These are phyloP conservation scores for Venusia cambrica DNA, from an alignment of 2,888 invertebrate species.

Conservation along the genomic window DNA sequence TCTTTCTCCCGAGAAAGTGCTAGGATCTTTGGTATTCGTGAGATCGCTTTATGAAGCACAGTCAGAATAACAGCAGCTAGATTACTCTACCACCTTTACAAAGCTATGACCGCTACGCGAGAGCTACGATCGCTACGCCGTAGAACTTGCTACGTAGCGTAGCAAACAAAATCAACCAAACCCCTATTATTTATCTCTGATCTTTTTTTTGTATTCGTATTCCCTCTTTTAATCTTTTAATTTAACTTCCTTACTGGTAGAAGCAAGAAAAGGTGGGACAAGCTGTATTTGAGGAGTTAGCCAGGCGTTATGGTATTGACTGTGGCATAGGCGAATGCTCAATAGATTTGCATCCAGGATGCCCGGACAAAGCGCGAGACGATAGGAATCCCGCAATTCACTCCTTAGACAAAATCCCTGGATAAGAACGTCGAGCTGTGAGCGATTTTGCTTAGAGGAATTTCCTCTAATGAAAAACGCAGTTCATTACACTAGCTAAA, in stretches of 20 bases:
- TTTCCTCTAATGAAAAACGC: conserved; percentile 34
- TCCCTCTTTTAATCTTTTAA: no score
- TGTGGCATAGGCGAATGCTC: conserved; percentile 34
- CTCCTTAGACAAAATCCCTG: conserved; percentile 51
- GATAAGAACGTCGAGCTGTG: conserved; percentile 51
- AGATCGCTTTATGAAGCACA: conserved; percentile 50
- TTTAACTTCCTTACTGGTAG: no score
- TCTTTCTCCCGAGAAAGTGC: conserved; percentile 41
- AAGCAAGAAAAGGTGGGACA: no score
- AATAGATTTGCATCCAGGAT: conserved; percentile 66
- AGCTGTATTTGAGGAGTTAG: no score
- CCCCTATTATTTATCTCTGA: no score
- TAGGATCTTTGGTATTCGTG: conserved; percentile 47
- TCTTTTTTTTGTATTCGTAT: no score
- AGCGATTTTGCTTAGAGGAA: conserved; percentile 42
- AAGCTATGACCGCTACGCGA: no score
- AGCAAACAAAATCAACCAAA: no score
- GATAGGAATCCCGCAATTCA: conserved; percentile 58
- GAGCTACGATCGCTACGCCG: no score
- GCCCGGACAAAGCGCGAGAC: conserved; percentile 52
- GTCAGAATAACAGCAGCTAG: conserved; percentile 2
- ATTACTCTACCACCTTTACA: neutral
- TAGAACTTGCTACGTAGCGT: no score
- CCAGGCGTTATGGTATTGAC: conserved; percentile 1
- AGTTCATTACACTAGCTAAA: no score